These are phyloP conservation scores for Gopherus flavomarginatus DNA, from an alignment of 2,113 vertebrate species.

Conservation along the genomic window DNA sequence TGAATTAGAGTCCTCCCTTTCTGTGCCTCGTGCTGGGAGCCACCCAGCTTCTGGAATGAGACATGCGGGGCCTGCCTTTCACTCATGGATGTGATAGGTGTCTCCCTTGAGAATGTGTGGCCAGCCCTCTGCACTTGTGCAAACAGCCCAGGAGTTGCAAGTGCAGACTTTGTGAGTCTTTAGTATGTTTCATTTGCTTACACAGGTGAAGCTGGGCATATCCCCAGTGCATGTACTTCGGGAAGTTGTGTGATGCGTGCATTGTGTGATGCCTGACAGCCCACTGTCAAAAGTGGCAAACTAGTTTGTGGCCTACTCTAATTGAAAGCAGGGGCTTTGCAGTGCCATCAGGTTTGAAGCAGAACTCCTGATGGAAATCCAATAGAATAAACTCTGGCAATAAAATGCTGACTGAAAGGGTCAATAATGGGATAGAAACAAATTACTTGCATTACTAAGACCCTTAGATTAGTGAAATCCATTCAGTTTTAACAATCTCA, in stretches of 20 bases:
- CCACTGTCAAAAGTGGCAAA: neutral
- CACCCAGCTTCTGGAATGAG: neutral
- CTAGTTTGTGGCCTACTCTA: neutral
- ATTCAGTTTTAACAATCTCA: slow-evolving; percentile 57
- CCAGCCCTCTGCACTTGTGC: neutral
- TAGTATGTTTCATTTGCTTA: neutral
- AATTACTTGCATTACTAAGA: slow-evolving; percentile 66
- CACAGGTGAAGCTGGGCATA: neutral
- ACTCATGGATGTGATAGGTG: neutral
- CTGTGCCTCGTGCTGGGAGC: slow-evolving; percentile 37
- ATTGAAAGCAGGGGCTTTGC: neutral
- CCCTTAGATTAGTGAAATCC: slow-evolving; percentile 66
- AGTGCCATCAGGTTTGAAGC: slow-evolving; percentile 48
- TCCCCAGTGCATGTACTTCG: neutral
- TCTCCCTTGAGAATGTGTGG: neutral
- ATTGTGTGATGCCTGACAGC: neutral
- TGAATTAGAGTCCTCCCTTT: slow-evolving; percentile 30
- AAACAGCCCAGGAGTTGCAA: neutral
- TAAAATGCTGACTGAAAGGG: slow-evolving; percentile 67
- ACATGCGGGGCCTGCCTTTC: slow-evolving; percentile 18
- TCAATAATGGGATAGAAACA: slow-evolving; percentile 67
- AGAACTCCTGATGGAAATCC: slow-evolving; percentile 42
- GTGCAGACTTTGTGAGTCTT: slow-evolving; percentile 3
- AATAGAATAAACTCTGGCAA: slow-evolving; percentile 53
- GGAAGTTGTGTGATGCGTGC: neutral